A percentile compares a stretch with the other conserved stretches of the same genome.
phyloP scores from a whole-genome alignment of 2,888 invertebrate species.

The Thera britannica region DNA sequence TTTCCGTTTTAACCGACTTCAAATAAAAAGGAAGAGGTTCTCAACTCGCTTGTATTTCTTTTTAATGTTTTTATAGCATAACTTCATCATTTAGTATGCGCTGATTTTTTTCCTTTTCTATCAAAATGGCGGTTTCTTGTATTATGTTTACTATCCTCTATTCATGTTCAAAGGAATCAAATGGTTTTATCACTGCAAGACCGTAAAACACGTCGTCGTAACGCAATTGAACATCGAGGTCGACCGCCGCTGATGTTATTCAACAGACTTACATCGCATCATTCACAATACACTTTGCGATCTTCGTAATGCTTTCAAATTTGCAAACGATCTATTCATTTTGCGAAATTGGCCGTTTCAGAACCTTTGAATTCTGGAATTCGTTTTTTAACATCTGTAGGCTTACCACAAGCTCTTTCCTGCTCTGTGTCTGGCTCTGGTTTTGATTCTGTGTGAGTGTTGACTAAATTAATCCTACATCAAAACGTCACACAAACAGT shows the following conservation, averaged over 20 bases:
- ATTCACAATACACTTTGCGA: conserved; percentile 23
- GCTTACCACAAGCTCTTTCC: too few relatives aligned
- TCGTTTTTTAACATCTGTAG: not conserved
- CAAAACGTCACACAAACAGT: too few relatives aligned
- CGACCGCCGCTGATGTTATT: conserved; percentile 48
- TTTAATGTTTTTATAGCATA: too few relatives aligned
- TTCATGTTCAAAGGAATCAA: conserved; percentile 19
- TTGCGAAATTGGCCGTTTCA: not conserved
- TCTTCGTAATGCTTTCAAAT: conserved; percentile 8
- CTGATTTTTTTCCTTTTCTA: too few relatives aligned
- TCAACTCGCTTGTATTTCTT: too few relatives aligned
- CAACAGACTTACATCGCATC: conserved; percentile 43
- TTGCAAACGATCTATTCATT: conserved; percentile 3
- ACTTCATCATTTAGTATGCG: too few relatives aligned
- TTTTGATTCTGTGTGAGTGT: too few relatives aligned
- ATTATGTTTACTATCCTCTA: conserved; percentile 5
- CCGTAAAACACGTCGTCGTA: conserved; percentile 33
- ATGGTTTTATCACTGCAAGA: conserved; percentile 22
- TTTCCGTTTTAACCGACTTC: too few relatives aligned
- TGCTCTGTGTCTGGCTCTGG: too few relatives aligned
- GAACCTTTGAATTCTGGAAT: not conserved
- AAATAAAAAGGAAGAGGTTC: too few relatives aligned
- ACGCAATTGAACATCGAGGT: conserved; percentile 50
- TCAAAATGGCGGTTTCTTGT: not conserved
- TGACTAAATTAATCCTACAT: too few relatives aligned